Conservation (phyloP, 2,797 vertebrate genomes). For the Diglossa cyanea region DNA sequence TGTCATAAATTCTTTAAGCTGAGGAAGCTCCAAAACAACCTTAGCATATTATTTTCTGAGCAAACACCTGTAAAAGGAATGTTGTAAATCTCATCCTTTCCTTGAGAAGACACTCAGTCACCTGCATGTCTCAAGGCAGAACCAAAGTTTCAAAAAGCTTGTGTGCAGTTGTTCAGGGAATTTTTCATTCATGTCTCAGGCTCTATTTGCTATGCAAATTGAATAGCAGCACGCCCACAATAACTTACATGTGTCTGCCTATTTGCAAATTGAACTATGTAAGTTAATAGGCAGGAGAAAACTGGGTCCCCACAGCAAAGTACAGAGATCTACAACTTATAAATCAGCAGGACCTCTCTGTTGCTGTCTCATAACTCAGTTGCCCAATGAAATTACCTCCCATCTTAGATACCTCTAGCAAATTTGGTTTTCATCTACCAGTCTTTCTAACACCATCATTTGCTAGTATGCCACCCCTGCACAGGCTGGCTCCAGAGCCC, state of each 20-base stretch:
- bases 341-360: neutral
- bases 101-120: neutral
- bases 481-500: neutral
- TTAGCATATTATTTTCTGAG: neutral
- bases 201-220: slow-evolving; percentile 35
- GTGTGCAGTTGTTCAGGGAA: neutral
- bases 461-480: neutral
- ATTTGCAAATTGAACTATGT: neutral
- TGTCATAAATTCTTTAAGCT: neutral
- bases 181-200: neutral
- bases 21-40: neutral
- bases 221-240: neutral
- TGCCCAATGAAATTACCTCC: neutral
- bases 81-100: neutral
- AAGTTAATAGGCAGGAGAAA: neutral
- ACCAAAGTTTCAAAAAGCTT: neutral
- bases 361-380: neutral
- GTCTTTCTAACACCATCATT: neutral
- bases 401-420: neutral
- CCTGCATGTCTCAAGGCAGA: neutral
- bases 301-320: neutral
- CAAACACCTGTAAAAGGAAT: neutral
- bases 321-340: neutral
- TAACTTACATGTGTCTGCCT: neutral
- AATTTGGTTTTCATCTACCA: neutral